phyloP scores from a whole-genome alignment of 2,797 vertebrate genomes.

The Eospalax fontanierii region DNA sequence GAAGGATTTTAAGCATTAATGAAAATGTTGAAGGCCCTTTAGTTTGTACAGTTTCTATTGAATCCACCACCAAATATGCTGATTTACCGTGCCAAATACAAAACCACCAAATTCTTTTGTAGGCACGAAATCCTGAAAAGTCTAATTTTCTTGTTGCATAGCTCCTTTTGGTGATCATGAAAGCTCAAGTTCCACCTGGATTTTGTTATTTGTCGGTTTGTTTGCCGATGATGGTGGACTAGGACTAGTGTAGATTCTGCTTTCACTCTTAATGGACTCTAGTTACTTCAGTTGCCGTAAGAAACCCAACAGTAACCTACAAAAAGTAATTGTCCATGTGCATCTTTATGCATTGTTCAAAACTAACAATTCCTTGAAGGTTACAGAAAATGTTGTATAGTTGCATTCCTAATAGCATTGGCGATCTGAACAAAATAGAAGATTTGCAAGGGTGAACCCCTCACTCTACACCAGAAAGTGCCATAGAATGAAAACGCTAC shows the following conservation, averaged over 20 bases:
- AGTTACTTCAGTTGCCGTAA: not conserved
- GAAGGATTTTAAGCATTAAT: slow-evolving; percentile 41
- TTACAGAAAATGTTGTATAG: slow-evolving; percentile 33
- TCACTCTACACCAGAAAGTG: slow-evolving; percentile 19
- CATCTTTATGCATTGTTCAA: slow-evolving; percentile 32
- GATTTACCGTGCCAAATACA: not conserved
- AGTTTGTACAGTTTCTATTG: slow-evolving; percentile 7
- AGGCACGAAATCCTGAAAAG: not conserved
- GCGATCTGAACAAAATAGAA: slow-evolving; percentile 56
- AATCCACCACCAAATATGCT: slow-evolving; percentile 3
- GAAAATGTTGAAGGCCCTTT: not conserved
- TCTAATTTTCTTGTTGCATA: not conserved
- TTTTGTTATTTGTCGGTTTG: slow-evolving; percentile 7
- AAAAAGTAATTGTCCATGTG: slow-evolving; percentile 15
- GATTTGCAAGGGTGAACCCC: slow-evolving; percentile 13
- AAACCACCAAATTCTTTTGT: slow-evolving; percentile 1
- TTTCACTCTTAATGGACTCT: not conserved
- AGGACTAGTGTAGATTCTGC: not conserved
- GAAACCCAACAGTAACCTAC: not conserved
- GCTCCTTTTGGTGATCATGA: not conserved
- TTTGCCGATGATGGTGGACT: not conserved
- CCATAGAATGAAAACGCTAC: not conserved
- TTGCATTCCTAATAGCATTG: slow-evolving; percentile 6
- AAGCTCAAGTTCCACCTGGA: not conserved
- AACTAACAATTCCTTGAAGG: slow-evolving; percentile 47